A percentile compares a stretch with the other conserved stretches of the same genome.
Evolutionary conservation across 2,888 invertebrate species (phyloP).

Genomic region (Schrankia costaestrigalis): DNA sequence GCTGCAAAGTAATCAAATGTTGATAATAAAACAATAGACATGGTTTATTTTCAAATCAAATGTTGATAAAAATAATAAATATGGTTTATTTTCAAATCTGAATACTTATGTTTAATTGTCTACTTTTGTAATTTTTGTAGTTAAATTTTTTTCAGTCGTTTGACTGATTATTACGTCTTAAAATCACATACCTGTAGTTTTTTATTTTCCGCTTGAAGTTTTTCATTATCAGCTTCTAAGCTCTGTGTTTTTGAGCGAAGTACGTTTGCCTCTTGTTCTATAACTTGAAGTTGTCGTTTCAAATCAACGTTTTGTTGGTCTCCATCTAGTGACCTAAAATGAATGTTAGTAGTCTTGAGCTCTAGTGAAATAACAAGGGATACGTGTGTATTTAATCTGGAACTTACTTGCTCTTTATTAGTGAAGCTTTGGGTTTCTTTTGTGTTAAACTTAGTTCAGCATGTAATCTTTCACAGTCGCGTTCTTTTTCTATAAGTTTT

Average conservation of each 20-base stretch:
- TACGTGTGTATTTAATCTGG: neutral
- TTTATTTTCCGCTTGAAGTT: conserved; percentile 86
- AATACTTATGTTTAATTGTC: too few species aligned
- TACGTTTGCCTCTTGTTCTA: conserved; percentile 88
- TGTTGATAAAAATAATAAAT: too few species aligned
- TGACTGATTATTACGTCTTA: neutral
- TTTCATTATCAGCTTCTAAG: conserved; percentile 88
- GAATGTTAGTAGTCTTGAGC: neutral
- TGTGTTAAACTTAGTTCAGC: conserved; percentile 84
- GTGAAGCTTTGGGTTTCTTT: conserved; percentile 82
- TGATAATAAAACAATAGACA: too few species aligned
- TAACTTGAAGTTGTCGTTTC: conserved; percentile 86
- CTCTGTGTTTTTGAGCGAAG: conserved; percentile 84
- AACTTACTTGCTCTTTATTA: conserved; percentile 83
- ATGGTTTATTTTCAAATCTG: too few species aligned
- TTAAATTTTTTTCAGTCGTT: neutral
- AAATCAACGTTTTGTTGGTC: conserved; percentile 85
- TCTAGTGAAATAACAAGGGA: too few species aligned
- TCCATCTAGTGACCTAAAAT: conserved; percentile 79
- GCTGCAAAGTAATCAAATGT: conserved; percentile 48
- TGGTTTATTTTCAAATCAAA: too few species aligned
- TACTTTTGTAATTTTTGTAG: conserved; percentile 1
- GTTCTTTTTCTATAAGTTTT: conserved; percentile 90
- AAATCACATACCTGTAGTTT: conserved; percentile 76
- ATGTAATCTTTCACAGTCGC: conserved; percentile 88